Evolutionary conservation across 2,113 vertebrate species (phyloP), one percentile per base, ranked within the genome.

Genomic region (Prolemur simus): DNA sequence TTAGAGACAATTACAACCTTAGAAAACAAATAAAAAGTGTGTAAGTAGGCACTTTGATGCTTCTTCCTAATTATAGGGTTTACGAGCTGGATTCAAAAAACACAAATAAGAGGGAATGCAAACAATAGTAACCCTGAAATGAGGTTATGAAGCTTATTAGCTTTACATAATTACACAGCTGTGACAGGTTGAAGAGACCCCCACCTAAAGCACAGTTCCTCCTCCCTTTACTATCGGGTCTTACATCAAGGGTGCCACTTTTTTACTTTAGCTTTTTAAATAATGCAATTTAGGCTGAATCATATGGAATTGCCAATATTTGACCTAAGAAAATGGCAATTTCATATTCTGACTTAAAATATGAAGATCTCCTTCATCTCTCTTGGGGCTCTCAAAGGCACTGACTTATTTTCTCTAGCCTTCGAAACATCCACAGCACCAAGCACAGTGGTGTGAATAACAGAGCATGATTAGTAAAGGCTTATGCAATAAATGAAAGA

Each of bases 21-120:
- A 94, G 95, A 84, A 98, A 98, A 96, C 83, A 89, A 97, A 97
- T 89, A 97, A 98, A 97, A 98, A 97, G 25, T 60, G 97, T 89
- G 95, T 89, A 98, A 63, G 14, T 82, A 96, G 97, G 96, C 84
- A 98, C 97, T 98, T 95, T 93, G 97, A 95, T 97, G 89, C 95
- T 98, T 98, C 81, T 97, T 96, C 95, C 91, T 85, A 97, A 97
- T 96, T 97, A 97, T 82, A 74, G 92, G 1, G 12, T 90, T 97
- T 96, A 64, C 0, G 37, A 96, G 96, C 91, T 66, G 54, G 78
- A 98, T 95, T 74, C 85, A 81, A 86, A 98, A 96, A 4, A 21
- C 69, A 97, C 94, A 97, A 87, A 96, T 77, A 83, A 83, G 47
- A 73, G 93, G 91, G 71, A 95, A 97, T 82, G 8, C 64, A 32